Evolutionary conservation across 2,888 invertebrate species (phyloP).

Genomic region (Cylindroiulus punctatus): DNA sequence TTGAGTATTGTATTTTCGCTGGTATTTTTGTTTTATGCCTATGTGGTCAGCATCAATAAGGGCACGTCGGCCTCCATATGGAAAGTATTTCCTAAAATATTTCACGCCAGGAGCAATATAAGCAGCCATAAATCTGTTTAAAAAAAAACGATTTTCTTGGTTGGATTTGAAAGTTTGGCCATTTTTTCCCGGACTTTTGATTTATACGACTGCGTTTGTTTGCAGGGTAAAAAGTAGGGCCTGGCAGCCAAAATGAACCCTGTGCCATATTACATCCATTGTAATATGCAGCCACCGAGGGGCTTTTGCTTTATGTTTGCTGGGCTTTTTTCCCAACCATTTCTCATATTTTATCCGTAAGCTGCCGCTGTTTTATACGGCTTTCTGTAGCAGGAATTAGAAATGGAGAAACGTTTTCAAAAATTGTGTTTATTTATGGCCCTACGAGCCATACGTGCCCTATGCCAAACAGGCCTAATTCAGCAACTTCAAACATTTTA

Average conservation of each 20-base stretch:
- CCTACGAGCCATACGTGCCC: background rate
- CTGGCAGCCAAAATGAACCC: constrained; percentile 5
- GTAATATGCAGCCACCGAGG: background rate
- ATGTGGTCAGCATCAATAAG: no score
- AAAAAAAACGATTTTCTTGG: background rate
- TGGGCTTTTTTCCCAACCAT: background rate
- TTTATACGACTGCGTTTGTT: background rate
- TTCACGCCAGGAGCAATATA: background rate
- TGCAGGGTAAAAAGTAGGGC: background rate
- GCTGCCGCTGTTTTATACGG: background rate
- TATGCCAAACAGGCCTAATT: background rate
- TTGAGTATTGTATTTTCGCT: no score
- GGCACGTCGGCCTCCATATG: no score
- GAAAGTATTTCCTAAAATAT: background rate
- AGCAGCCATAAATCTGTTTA: constrained; percentile 3
- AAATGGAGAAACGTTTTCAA: constrained; percentile 47
- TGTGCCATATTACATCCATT: constrained; percentile 9
- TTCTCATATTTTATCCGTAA: constrained; percentile 40
- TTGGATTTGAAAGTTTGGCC: constrained; percentile 40
- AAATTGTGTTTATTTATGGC: constrained; percentile 35
- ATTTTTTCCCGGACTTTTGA: constrained; percentile 1
- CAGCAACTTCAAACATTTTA: constrained; percentile 4
- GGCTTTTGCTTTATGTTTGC: background rate
- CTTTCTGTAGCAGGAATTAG: background rate
- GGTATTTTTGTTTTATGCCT: no score